Base-by-base conservation (phyloP, 2,888 invertebrate species). In the Noctua pronuba region DNA sequence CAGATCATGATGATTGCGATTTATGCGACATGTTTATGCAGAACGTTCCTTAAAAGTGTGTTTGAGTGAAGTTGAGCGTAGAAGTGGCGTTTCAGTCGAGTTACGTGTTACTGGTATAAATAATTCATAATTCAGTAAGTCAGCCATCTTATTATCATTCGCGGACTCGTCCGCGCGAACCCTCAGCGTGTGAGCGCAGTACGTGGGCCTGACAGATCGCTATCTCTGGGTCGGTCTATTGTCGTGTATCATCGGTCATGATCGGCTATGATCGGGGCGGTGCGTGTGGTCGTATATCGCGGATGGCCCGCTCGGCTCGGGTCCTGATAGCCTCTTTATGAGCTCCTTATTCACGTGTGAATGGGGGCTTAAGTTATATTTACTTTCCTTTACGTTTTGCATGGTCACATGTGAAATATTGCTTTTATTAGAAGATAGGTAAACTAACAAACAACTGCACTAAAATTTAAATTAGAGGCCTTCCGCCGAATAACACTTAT, bases 81-180 rank as follows among this genome's bases (percentile, higher is more conserved):
- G 38, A 58, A 44, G 35, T 60, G 13, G 66, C 69, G 76, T 65
- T 71, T 41, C 41, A 67, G 24, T 41, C 2, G 55, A 69, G 44
- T 58, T 52, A 24, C 41, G 60, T 58, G 46, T 7, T 35, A 58
- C 6, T 10, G 35, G 4, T 77, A 58, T 49, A 73, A 64, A 77
- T 80, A 64, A 77, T 85, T 67, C 55, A 75, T 67, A 58, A 70
- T 66, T 73, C 35, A 66, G 44, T 73, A 62, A 74, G 68, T 72
- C 64, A 46, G 41, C 31, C 28, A 49, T 72, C 74, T 66, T 74
- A 44, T 77, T 80, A 60, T 60, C 31, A 74, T 60, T 46, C 52
- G 44, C 35, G 41, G 58, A 35, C 38, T 49, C 21, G 66, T 52
- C 21, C 60, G 35, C 67, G 35, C 62, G 49, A 70, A 49, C 49